Percentiles rank a stretch among this genome's conserved stretches.
Evolutionary conservation across 2,888 invertebrate species (phyloP).

Genomic region (Caenorhabditis macrosperma): DNA sequence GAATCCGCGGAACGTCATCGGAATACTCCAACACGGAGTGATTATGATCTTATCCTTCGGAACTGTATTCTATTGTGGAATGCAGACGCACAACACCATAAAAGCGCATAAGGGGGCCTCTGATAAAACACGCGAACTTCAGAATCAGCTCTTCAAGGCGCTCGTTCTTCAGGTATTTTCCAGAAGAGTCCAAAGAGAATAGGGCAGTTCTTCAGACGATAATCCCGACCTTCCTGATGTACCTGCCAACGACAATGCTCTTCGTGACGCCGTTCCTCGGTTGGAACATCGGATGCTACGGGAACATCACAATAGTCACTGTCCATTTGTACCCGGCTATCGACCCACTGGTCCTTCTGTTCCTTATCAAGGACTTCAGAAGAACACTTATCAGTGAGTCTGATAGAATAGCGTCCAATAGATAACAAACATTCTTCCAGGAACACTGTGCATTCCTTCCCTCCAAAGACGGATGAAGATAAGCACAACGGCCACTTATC

Average conservation of each 20-base stretch:
- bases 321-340: constrained; percentile 43
- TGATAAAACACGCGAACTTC: constrained; percentile 20
- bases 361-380: constrained; percentile 42
- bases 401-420: neutral
- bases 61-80: constrained; percentile 29
- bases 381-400: constrained; percentile 25
- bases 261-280: constrained; percentile 50
- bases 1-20: constrained; percentile 30
- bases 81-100: constrained; percentile 15
- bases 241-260: constrained; percentile 49
- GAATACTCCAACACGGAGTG: constrained; percentile 30
- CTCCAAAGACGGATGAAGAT: neutral
- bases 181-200: constrained; percentile 1
- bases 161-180: constrained; percentile 30
- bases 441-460: neutral
- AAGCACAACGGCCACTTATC: constrained; percentile 5
- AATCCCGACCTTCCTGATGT: constrained; percentile 46
- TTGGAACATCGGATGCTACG: constrained; percentile 35
- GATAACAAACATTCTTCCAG: neutral
- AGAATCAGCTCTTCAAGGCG: constrained; percentile 38
- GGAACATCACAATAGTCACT: constrained; percentile 40
- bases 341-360: constrained; percentile 35
- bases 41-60: constrained; percentile 31
- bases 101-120: constrained; percentile 8
- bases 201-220: constrained; percentile 29